Evolutionary conservation across 2,113 vertebrate genomes (phyloP), one percentile per base, ranked within the genome.

Genomic region (Halichoerus grypus): DNA sequence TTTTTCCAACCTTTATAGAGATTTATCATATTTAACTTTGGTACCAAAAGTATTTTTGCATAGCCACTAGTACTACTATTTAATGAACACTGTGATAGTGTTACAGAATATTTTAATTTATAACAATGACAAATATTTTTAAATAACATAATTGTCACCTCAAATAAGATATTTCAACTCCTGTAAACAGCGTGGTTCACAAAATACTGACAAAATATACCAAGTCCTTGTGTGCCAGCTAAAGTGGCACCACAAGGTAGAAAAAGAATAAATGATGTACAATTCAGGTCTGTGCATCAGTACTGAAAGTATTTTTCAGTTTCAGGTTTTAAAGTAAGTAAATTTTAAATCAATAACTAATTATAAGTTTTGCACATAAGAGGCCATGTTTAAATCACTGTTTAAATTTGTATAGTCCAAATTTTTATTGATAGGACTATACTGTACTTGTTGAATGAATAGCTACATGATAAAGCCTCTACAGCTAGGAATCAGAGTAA

Each of bases 251-350:
- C 79, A 83, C 46, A 46, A 69, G 57, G 28, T 42, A 12, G 87
- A 16, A 55, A 95, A 83, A 89, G n/a, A 83, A 89, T 53, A 83
- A 89, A 89, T n/a, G n/a, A 71, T 46, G 46, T 28, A 65, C 28
- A 90, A 65, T 26, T 90, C 55, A 42, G 26, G 26, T 82, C 12
- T 28, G 57, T 10, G 1, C 15, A 74, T 63, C 42, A 95, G 59
- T 0, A 1, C 4, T 36, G n/a, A 67, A 83, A 91, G 69, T 91
- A 55, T 46, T 83, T 87, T 82, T 61, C 42, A 99, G 98, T 98
- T 95, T 94, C 96, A 87, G 98, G 91, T 96, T 57, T 46, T 89
- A 42, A 61, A 61, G 46, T 77, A 46, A 33, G 39, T 81, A 39
- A 39, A 57, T 72, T 55, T 14, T 19, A 93, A 85, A 77, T 51